A percentile compares a stretch with the other conserved stretches of the same genome.
Conservation (phyloP, 1,140 invertebrate species). For the Drosophila varians region DNA sequence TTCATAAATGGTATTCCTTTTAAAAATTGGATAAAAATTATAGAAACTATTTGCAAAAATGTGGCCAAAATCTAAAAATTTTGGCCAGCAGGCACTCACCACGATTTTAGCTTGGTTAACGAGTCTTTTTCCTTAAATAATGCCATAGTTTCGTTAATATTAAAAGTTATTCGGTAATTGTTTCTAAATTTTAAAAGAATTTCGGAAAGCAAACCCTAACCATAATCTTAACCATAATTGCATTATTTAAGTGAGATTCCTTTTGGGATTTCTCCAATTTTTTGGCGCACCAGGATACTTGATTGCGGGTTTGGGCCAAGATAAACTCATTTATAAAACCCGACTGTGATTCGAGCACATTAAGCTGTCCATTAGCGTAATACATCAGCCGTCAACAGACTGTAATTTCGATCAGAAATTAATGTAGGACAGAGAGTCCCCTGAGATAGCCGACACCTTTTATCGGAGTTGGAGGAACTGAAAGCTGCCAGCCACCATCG, state of each 20-base stretch:
- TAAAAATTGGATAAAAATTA: too few species aligned
- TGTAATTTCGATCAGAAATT: slow-evolving; percentile 49
- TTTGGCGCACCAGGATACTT: not conserved
- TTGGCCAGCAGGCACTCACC: too few species aligned
- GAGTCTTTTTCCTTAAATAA: too few species aligned
- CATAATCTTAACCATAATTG: not conserved
- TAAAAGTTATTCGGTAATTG: too few species aligned
- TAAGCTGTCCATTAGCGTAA: slow-evolving; percentile 56
- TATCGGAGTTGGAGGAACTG: slow-evolving; percentile 30
- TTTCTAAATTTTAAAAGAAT: too few species aligned
- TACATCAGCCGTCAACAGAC: slow-evolving; percentile 41
- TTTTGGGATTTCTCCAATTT: slow-evolving; percentile 16
- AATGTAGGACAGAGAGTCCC: slow-evolving; percentile 40
- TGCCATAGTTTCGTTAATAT: too few species aligned
- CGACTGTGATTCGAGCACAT: slow-evolving; percentile 34
- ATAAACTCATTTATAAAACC: slow-evolving; percentile 39
- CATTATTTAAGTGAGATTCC: not conserved
- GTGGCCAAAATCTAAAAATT: too few species aligned
- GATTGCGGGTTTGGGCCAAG: slow-evolving; percentile 26
- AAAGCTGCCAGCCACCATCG: slow-evolving; percentile 32
- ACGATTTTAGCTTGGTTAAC: too few species aligned
- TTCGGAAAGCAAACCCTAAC: not conserved
- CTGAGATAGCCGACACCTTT: slow-evolving; percentile 67
- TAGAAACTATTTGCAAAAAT: too few species aligned
- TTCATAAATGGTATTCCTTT: too few species aligned